Conservation (phyloP, 2,113 vertebrate species). For the Ammospiza caudacuta region DNA sequence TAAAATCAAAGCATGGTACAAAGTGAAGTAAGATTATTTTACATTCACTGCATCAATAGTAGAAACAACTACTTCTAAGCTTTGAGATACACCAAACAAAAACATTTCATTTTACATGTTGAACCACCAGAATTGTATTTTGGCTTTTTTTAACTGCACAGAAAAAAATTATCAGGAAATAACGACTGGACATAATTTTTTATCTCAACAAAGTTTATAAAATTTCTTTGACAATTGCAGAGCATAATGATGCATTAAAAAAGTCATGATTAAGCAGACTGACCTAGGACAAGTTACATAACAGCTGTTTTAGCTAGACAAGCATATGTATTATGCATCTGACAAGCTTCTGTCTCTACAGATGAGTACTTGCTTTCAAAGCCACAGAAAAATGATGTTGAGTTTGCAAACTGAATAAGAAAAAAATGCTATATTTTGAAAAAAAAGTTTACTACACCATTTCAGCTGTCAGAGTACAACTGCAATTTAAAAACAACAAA, state of each 20-base stretch:
- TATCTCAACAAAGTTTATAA: neutral
- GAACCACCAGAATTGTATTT: neutral
- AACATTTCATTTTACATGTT: neutral
- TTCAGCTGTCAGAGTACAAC: neutral
- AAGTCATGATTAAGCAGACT: neutral
- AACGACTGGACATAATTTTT: neutral
- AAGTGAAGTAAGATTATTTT: neutral
- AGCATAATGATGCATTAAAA: neutral
- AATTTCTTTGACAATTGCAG: neutral
- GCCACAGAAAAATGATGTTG: neutral
- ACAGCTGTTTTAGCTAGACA: neutral
- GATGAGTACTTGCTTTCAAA: neutral
- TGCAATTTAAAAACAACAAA: neutral
- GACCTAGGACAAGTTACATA: neutral
- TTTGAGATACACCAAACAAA: neutral
- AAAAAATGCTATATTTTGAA: neutral
- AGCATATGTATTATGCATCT: neutral
- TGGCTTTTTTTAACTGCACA: neutral
- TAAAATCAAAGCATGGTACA: neutral
- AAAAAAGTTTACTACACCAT: neutral
- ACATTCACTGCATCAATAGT: neutral
- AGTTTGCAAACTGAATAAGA: neutral
- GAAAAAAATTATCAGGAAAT: neutral
- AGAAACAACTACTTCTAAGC: neutral
- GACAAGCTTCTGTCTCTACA: neutral